These are phyloP conservation scores for Thermophis baileyi DNA, from an alignment of 2,113 vertebrate genomes.

Conservation along the genomic window DNA sequence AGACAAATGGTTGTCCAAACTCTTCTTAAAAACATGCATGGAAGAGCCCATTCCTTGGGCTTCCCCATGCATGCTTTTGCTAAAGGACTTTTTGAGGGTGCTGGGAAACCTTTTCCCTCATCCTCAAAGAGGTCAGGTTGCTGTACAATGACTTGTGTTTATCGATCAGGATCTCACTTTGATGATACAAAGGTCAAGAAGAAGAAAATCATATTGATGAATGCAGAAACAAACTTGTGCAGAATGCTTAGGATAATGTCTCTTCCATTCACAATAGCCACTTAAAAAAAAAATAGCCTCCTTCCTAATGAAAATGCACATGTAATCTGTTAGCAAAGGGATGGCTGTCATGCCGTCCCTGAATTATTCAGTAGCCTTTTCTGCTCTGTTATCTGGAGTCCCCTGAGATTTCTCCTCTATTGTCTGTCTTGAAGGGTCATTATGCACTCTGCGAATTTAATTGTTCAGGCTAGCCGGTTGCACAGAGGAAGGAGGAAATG, in stretches of 20 bases:
- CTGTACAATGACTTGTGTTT: constrained; percentile 59
- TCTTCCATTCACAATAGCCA: constrained; percentile 75
- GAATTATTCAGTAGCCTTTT: constrained; percentile 89
- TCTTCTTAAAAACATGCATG: too few relatives aligned
- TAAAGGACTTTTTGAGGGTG: accelerated
- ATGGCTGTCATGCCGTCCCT: constrained; percentile 72
- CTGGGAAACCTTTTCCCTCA: accelerated
- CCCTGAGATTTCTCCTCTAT: constrained; percentile 85
- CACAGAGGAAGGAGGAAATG: constrained; percentile 64
- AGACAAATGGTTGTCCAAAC: too few relatives aligned
- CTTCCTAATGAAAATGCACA: constrained; percentile 82
- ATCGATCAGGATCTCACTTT: constrained; percentile 71
- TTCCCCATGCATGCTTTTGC: neutral
- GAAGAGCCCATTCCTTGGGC: neutral
- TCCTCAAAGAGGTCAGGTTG: neutral
- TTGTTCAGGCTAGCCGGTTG: constrained; percentile 84
- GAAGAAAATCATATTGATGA: constrained; percentile 57
- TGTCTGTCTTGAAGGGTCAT: constrained; percentile 96
- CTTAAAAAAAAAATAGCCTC: constrained; percentile 75
- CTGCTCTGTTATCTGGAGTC: constrained; percentile 75
- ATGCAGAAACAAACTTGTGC: constrained; percentile 73
- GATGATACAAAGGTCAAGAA: constrained; percentile 73
- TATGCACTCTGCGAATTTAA: constrained; percentile 92
- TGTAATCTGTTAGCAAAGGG: constrained; percentile 79
- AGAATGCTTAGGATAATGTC: constrained; percentile 74